phyloP scores from a whole-genome alignment of 53 echinoderm and acorn worm species.

The Crossaster papposus region DNA sequence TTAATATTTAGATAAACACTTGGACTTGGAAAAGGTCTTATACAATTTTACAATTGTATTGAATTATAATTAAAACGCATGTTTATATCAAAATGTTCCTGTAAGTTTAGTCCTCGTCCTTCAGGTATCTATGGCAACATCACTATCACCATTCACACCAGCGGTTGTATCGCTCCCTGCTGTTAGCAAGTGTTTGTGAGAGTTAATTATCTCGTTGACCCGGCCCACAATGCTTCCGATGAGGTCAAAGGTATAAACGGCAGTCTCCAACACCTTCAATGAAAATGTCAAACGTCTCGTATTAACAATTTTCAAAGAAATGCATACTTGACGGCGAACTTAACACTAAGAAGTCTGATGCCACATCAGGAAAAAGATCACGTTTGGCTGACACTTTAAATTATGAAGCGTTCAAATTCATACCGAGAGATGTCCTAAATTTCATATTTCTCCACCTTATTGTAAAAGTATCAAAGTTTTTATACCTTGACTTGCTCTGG shows the following conservation, averaged over 20 bases:
- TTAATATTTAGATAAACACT: no score
- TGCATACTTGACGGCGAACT: no score
- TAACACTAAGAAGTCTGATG: no score
- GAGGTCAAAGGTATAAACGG: conserved; percentile 80
- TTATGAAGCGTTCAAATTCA: no score
- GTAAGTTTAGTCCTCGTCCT: neutral
- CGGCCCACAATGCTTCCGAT: conserved; percentile 83
- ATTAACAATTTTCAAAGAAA: neutral
- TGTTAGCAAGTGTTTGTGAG: neutral
- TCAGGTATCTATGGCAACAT: conserved; percentile 29
- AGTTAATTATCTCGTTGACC: conserved; percentile 74
- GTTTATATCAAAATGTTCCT: neutral
- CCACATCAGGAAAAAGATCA: no score
- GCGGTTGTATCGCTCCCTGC: neutral
- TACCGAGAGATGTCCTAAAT: no score
- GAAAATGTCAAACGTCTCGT: neutral
- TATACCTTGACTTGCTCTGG: conserved; percentile 83
- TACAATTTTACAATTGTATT: no score
- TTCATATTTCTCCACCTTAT: no score
- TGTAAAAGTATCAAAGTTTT: neutral
- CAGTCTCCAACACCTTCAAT: conserved; percentile 70
- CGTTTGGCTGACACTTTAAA: no score
- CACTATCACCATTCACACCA: neutral
- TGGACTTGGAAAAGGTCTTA: no score
- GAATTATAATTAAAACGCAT: no score